Evolutionary conservation across 2,113 vertebrate species (phyloP), one percentile per base, ranked within the genome.

Genomic region (Vireo altiloquus): DNA sequence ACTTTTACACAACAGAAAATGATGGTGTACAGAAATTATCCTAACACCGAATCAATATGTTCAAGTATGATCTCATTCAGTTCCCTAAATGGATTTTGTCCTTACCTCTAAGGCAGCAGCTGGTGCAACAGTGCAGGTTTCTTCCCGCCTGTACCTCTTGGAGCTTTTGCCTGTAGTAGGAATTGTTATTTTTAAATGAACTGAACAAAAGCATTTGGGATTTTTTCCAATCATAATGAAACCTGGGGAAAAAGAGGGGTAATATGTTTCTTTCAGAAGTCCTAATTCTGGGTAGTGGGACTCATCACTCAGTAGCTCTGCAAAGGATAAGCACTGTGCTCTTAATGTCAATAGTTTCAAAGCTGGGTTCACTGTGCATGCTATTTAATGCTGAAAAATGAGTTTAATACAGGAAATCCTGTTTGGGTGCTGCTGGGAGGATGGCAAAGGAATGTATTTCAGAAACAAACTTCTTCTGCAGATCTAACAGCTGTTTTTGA

Each of bases 361-460:
- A 82, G 37, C 53, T 82, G 65, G 22, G 28, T 72, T 93, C 37
- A 5, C 49, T 77, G 18, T 85, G 10, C 46, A 11, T 20, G 10
- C 30, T 71, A 16, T 77, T 63, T 84, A 44, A 64, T 69, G 63
- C 57, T 85, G 66, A 85, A 92, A 90, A 94, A 75, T 25, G 1
- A 85, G 7, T 88, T 91, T 87, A 69, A 82, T 85, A 28, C 53
- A 79, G 95, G 87, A 94, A 87, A 87, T 92, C 84, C 69, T 82
- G 53, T 72, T 93, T 90, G 75, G 39, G 42, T 92, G 75, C 50
- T 49, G 21, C 53, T 76, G 70, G 37, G 61, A 87, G 8, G 17
- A 33, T 87, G 31, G 35, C 46, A 93, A 82, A 94, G 60, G 57
- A 88, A 69, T 4, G 7, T 31, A 16, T 79, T 82, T 88, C 74